Evolutionary conservation across 2,797 vertebrate genomes (phyloP).

Genomic region (Cuculus canorus): DNA sequence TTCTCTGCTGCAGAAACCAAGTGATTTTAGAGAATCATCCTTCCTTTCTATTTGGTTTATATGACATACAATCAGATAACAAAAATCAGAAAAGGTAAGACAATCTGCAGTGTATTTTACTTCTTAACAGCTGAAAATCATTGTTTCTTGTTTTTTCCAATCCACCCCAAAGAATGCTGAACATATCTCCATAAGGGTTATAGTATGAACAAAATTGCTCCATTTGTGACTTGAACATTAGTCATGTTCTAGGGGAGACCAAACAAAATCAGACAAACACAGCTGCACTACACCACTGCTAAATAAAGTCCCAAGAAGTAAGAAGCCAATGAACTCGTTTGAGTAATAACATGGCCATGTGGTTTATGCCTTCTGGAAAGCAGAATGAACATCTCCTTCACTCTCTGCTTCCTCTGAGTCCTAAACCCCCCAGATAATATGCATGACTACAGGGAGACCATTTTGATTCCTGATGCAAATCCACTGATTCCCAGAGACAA

Average conservation of each 20-base stretch:
- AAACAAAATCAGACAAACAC: not conserved
- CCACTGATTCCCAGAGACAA: not conserved
- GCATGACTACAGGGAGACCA: not conserved
- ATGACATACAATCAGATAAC: not conserved
- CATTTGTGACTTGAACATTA: not conserved
- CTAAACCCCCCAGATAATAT: not conserved
- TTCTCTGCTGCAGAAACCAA: not conserved
- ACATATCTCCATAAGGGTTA: not conserved
- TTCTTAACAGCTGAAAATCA: not conserved
- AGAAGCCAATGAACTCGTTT: constrained; percentile 1
- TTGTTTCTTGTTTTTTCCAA: not conserved
- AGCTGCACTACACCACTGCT: not conserved
- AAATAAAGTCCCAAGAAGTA: not conserved
- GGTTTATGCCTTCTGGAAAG: constrained; percentile 23
- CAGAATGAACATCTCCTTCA: not conserved
- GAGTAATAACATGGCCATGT: not conserved
- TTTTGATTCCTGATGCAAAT: not conserved
- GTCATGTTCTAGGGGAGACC: not conserved
- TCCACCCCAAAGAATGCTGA: not conserved
- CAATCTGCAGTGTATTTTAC: not conserved
- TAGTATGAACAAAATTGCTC: not conserved
- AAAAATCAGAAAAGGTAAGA: not conserved
- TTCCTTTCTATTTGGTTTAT: not conserved
- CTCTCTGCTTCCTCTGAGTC: not conserved
- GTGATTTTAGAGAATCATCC: not conserved